phyloP scores from a whole-genome alignment of 2,888 invertebrate species.

The Pomacea canaliculata region DNA sequence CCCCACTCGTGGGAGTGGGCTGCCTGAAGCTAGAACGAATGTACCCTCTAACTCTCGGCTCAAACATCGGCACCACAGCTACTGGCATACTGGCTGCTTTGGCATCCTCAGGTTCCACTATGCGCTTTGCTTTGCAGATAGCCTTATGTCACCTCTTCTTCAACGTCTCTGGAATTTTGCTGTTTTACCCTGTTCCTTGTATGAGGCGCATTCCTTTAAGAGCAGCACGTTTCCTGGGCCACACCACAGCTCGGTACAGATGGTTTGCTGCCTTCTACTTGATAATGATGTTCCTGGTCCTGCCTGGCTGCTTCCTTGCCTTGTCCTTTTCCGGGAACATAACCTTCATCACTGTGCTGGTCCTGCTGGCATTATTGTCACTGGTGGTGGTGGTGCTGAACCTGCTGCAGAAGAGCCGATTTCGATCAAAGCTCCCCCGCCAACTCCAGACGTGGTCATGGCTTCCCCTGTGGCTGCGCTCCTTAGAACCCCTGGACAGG shows the following conservation, averaged over 20 bases:
- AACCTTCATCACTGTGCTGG: conserved; percentile 45
- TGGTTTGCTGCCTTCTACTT: conserved; percentile 74
- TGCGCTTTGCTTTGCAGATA: conserved; percentile 59
- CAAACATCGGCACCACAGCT: conserved; percentile 64
- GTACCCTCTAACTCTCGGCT: conserved; percentile 62
- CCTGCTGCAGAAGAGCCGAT: conserved; percentile 51
- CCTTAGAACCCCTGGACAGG: conserved; percentile 60
- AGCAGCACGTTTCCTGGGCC: conserved; percentile 72
- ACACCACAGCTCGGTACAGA: conserved; percentile 73
- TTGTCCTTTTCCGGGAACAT: conserved; percentile 57
- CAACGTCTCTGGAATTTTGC: conserved; percentile 72
- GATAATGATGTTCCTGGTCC: conserved; percentile 58
- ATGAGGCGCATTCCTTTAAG: conserved; percentile 71
- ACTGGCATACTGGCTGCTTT: conserved; percentile 63
- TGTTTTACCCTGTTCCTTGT: conserved; percentile 74
- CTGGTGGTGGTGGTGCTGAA: conserved; percentile 59
- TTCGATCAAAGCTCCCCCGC: conserved; percentile 49
- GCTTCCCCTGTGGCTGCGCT: conserved; percentile 61
- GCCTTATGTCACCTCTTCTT: conserved; percentile 75
- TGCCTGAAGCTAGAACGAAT: conserved; percentile 60
- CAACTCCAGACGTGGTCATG: conserved; percentile 64
- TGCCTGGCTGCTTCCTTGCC: conserved; percentile 60
- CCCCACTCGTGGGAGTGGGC: conserved; percentile 63
- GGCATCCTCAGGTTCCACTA: conserved; percentile 42
- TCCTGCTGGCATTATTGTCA: conserved; percentile 53